A percentile compares a stretch with the other conserved stretches of the same genome.
Conservation (phyloP, 1,140 invertebrate species). For the Thaumetopoea pityocampa region DNA sequence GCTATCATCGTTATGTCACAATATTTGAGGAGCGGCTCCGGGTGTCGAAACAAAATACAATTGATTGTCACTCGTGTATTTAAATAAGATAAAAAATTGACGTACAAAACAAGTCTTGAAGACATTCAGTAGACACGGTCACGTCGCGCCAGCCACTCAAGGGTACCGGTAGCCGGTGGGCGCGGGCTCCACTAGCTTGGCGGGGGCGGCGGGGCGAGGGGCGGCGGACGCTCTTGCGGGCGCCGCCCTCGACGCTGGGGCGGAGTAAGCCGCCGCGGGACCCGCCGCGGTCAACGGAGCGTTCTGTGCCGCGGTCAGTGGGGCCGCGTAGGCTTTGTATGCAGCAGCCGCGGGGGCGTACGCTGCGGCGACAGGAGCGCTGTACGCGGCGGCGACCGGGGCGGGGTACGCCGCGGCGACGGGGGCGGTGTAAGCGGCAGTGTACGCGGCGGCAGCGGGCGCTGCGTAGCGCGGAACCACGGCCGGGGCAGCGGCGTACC, state of each 20-base stretch:
- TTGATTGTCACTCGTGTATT: too few species aligned
- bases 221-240: constrained; percentile 9
- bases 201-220: constrained; percentile 33
- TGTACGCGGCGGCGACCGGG: constrained; percentile 29
- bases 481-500: constrained; percentile 21
- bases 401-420: constrained; percentile 30
- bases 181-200: constrained; percentile 38
- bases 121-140: too few species aligned
- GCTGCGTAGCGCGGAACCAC: constrained; percentile 20
- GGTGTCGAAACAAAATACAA: too few species aligned
- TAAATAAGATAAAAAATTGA: too few species aligned
- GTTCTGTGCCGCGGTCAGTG: constrained; percentile 14
- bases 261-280: constrained; percentile 10
- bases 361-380: constrained; percentile 23
- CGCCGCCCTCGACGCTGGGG: too few species aligned
- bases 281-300: constrained; percentile 12
- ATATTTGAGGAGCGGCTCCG: too few species aligned
- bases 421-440: too few species aligned
- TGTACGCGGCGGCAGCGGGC: constrained; percentile 7
- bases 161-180: constrained; percentile 49
- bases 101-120: too few species aligned
- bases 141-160: too few species aligned
- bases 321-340: constrained; percentile 26
- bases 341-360: constrained; percentile 20
- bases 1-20: too few species aligned